Percentiles rank a stretch among this genome's conserved stretches.
These are phyloP conservation scores for Sebastes goodei DNA, from an alignment of 2,797 vertebrate genomes.

Conservation along the genomic window DNA sequence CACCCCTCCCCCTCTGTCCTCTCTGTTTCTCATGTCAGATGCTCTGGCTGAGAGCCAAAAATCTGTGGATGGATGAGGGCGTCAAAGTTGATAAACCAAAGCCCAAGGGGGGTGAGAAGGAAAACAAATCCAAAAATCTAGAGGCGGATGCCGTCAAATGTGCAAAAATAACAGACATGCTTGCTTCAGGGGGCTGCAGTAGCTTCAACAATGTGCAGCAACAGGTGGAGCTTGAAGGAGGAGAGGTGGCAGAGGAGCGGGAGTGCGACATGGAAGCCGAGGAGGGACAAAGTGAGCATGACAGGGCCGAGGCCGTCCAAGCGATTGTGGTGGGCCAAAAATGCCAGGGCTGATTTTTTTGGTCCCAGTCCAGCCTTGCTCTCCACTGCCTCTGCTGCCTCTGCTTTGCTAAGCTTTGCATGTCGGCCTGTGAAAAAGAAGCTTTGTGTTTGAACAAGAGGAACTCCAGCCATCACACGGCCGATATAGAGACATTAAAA, in stretches of 20 bases:
- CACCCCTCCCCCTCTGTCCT: neutral
- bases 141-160: neutral
- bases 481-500: neutral
- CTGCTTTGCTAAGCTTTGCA: too few species aligned
- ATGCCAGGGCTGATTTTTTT: neutral
- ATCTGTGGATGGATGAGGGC: neutral
- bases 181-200: neutral
- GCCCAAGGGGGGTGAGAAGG: too few species aligned
- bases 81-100: neutral
- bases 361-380: neutral
- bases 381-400: neutral
- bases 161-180: neutral
- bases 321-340: neutral
- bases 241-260: neutral
- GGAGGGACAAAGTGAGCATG: neutral
- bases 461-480: neutral
- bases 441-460: neutral
- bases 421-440: neutral
- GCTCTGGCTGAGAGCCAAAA: neutral
- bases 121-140: neutral
- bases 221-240: neutral
- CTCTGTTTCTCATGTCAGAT: neutral
- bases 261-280: neutral
- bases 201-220: neutral
- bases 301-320: neutral